Evolutionary conservation across 2,113 vertebrate species (phyloP).

Genomic region (Scophthalmus maximus): DNA sequence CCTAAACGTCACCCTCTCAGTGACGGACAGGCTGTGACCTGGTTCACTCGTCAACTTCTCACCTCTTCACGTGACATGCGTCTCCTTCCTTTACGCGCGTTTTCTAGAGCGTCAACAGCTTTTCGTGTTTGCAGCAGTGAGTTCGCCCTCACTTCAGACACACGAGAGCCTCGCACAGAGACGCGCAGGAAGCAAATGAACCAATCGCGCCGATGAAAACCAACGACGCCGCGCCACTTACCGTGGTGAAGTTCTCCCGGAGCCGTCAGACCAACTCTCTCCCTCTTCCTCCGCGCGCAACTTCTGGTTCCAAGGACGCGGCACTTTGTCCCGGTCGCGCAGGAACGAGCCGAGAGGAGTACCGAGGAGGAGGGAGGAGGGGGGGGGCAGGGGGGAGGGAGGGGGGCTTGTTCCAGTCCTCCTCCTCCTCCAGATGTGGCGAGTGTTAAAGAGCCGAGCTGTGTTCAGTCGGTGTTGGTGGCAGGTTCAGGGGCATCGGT

Average conservation of each 20-base stretch:
- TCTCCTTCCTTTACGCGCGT: too few relatives aligned
- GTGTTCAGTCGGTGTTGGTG: conserved; percentile 12
- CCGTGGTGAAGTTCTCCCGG: conserved; percentile 59
- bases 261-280: conserved; percentile 22
- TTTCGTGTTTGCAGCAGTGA: too few relatives aligned
- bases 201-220: too few relatives aligned
- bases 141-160: too few relatives aligned
- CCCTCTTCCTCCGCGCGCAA: conserved; percentile 36
- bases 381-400: neutral
- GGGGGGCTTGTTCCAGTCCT: conserved; percentile 9
- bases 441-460: conserved; percentile 7
- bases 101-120: too few relatives aligned
- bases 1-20: too few relatives aligned
- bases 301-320: conserved; percentile 49
- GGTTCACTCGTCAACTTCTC: too few relatives aligned
- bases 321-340: conserved; percentile 52
- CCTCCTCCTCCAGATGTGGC: conserved; percentile 56
- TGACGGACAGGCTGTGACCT: too few relatives aligned
- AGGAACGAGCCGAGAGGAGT: neutral
- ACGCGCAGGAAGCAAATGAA: too few relatives aligned
- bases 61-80: too few relatives aligned
- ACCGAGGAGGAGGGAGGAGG: neutral
- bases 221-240: conserved; percentile 61
- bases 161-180: too few relatives aligned
- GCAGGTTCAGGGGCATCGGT: conserved; percentile 39